phyloP scores from a whole-genome alignment of 2,797 vertebrate genomes.

The Chanos chanos region DNA sequence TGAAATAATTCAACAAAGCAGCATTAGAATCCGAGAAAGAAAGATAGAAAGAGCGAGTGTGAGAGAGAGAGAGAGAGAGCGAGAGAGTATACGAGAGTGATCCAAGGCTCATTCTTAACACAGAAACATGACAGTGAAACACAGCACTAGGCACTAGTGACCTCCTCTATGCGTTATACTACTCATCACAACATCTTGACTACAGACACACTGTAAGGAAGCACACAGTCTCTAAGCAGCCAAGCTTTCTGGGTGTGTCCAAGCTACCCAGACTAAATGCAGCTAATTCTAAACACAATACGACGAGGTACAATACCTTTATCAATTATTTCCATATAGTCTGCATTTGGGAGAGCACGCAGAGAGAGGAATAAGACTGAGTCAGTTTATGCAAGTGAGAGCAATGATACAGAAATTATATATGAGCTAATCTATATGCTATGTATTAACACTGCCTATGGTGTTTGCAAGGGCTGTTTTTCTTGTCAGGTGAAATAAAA shows the following conservation, averaged over 20 bases:
- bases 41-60: too few species aligned
- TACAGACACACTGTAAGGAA: slow-evolving; percentile 45
- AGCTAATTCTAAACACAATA: slow-evolving; percentile 45
- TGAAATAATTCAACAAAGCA: too few species aligned
- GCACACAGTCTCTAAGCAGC: slow-evolving; percentile 78
- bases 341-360: slow-evolving; percentile 79
- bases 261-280: slow-evolving; percentile 62
- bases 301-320: slow-evolving; percentile 76
- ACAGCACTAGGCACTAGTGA: slow-evolving; percentile 38
- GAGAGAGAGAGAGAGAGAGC: slow-evolving; percentile 11
- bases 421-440: too few species aligned
- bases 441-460: too few species aligned
- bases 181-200: slow-evolving; percentile 37
- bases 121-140: slow-evolving; percentile 38
- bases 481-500: slow-evolving; percentile 21
- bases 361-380: slow-evolving; percentile 62
- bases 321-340: slow-evolving; percentile 79
- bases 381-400: slow-evolving; percentile 41
- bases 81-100: slow-evolving; percentile 9
- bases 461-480: slow-evolving; percentile 16
- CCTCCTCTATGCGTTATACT: slow-evolving; percentile 28
- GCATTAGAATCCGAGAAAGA: too few species aligned
- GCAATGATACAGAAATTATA: too few species aligned
- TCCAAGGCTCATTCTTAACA: slow-evolving; percentile 14
- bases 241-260: slow-evolving; percentile 57